Conservation (phyloP, 2,888 invertebrate genomes). For the Phrixothrix hirtus region DNA sequence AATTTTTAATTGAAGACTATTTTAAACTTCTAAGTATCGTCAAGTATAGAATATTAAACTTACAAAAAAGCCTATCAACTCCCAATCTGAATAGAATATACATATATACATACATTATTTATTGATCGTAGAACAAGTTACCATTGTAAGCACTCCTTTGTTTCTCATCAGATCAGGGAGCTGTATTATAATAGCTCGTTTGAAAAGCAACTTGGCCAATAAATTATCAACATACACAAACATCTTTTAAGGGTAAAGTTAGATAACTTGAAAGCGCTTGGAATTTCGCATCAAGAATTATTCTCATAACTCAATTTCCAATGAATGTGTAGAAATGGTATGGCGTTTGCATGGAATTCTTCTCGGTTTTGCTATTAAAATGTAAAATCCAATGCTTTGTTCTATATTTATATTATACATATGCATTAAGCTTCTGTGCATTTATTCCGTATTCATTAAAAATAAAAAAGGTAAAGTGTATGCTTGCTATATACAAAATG, state of each 20-base stretch:
- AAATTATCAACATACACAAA: constrained; percentile 34
- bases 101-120: too few species aligned
- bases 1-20: background rate
- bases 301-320: constrained; percentile 17
- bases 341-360: too few species aligned
- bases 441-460: too few species aligned
- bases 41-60: too few species aligned
- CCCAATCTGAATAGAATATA: constrained; percentile 27
- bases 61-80: constrained; percentile 22
- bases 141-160: constrained; percentile 39
- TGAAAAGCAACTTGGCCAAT: constrained; percentile 35
- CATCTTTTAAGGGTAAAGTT: constrained; percentile 22
- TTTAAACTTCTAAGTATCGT: constrained; percentile 1
- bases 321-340: too few species aligned
- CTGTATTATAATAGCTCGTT: constrained; percentile 36
- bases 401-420: too few species aligned
- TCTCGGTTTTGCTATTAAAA: too few species aligned
- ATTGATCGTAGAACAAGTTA: constrained; percentile 32
- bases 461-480: too few species aligned
- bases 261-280: constrained; percentile 15
- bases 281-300: constrained; percentile 19
- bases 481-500: too few species aligned
- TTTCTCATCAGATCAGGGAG: constrained; percentile 36
- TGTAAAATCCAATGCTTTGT: background rate
- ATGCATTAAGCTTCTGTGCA: too few species aligned